phyloP scores from a whole-genome alignment of 2,888 invertebrate genomes.

The Microctonus hyperodae region DNA sequence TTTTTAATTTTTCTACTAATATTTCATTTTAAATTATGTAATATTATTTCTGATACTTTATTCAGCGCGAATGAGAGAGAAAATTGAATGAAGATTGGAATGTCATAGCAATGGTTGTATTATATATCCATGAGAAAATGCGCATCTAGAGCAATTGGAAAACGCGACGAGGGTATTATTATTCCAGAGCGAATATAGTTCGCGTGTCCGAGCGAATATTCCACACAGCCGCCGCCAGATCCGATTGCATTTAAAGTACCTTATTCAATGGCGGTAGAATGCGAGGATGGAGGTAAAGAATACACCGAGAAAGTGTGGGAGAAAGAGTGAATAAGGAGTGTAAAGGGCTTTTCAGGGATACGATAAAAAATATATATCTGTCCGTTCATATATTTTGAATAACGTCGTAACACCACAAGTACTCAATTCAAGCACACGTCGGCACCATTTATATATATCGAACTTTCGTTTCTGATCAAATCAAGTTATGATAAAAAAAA shows the following conservation, averaged over 20 bases:
- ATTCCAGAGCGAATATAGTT: conserved; percentile 49
- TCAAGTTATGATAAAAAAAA: too few relatives aligned
- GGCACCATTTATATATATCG: not conserved
- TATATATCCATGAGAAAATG: not conserved
- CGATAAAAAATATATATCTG: conserved; percentile 32
- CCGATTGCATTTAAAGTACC: conserved; percentile 53
- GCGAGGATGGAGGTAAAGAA: not conserved
- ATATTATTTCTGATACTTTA: not conserved
- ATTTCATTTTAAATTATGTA: not conserved
- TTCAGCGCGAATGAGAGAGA: not conserved
- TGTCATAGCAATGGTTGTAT: not conserved
- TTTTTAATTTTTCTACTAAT: not conserved
- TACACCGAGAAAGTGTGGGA: not conserved
- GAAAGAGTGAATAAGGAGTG: not conserved
- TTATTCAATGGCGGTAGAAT: conserved; percentile 39
- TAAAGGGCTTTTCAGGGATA: not conserved
- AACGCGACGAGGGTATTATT: conserved; percentile 47
- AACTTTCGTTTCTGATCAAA: not conserved
- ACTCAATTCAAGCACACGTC: conserved; percentile 10
- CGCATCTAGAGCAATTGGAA: conserved; percentile 11
- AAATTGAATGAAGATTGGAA: not conserved
- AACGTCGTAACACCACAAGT: conserved; percentile 30
- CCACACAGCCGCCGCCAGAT: conserved; percentile 40
- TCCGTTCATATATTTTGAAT: conserved; percentile 33
- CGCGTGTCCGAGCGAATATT: conserved; percentile 41